Base-by-base conservation (phyloP, 2,888 invertebrate species). In the Argynnis bischoffii region DNA sequence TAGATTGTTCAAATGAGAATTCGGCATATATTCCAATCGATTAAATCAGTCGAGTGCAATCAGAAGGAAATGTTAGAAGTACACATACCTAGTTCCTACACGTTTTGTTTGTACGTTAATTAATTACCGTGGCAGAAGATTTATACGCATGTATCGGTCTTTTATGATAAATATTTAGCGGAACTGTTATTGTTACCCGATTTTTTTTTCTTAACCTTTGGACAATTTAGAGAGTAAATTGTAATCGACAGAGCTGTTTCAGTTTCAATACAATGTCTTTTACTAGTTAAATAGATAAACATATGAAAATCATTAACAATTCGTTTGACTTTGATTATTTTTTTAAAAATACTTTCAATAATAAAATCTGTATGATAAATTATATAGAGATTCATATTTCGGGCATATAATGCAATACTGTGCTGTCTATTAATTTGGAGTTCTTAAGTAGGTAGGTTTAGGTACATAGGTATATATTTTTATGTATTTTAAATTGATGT, bases 61-160 rank as follows among this genome's bases (percentile, higher is more conserved):
- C 61, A 59, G 26, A 18, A 66, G 66, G 69, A 69, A 69, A 69
- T 41, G 51, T 64, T 68, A 48, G 50, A 31, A 66, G 55, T 65
- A 47, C 60, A 55, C 21, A 48, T 57, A 66, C 48, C 35, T 14
- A 63, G 51, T 56, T 65, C n/a, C 46, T 48, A 50, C 48, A 31
- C 63, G 51, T 48, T 35, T 57, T 59, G 57, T 59, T 64, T 50
- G 41, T 53, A 55, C 54, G 51, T 54, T 68, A 59, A 41, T n/a
- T 41, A 41, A 60, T 55, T 64, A 68, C 46, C 18, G 48, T 13
- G 14, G 21, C 16, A 54, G 46, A 63, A 48, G 21, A n/a, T 15
- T 59, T 41, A 41, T 41, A 41, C 35, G 35, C 35, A 21, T 11
- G 2, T 47, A 47, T 26, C 11, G n/a, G 4, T 59, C 48, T 48